A percentile compares a stretch with the other conserved stretches of the same genome.
Conservation (phyloP, 2,888 invertebrate genomes). For the Unio pictorum region DNA sequence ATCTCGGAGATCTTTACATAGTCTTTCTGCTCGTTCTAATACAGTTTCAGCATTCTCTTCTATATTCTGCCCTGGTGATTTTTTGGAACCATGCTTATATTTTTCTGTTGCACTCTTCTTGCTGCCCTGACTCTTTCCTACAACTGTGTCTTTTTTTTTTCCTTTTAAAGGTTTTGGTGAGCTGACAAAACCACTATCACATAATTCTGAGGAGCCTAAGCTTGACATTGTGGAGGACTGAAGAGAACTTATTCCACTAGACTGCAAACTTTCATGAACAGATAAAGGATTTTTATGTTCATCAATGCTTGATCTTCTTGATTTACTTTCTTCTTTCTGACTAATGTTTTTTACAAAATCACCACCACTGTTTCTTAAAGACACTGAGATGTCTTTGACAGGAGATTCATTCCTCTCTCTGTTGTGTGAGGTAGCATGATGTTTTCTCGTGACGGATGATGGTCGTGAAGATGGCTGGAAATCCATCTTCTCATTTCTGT, state of each 20-base stretch:
- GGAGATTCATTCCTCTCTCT: background rate
- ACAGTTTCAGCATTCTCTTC: conserved; percentile 31
- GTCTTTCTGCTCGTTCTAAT: conserved; percentile 52
- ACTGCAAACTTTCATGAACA: background rate
- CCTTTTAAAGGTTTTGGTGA: background rate
- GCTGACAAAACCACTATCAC: too few species aligned
- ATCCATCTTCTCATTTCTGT: conserved; percentile 10
- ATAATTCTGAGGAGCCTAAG: too few species aligned
- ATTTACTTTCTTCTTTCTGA: background rate
- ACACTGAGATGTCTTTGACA: background rate
- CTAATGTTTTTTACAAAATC: background rate
- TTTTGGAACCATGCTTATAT: conserved; percentile 4
- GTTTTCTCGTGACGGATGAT: background rate
- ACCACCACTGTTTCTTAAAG: background rate
- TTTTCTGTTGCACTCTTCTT: conserved; percentile 9
- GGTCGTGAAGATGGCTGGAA: background rate
- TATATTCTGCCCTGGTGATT: conserved; percentile 1
- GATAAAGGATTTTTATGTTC: background rate
- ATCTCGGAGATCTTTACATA: conserved; percentile 54
- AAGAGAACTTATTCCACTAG: too few species aligned
- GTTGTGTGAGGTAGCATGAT: background rate
- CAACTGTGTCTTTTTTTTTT: conserved; percentile 1
- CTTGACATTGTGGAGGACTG: too few species aligned
- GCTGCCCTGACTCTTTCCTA: conserved; percentile 1
- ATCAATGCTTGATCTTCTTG: too few species aligned